A percentile compares a stretch with the other conserved stretches of the same genome.
Conservation (phyloP, 2,888 invertebrate genomes). For the Asteroscopus sphinx region DNA sequence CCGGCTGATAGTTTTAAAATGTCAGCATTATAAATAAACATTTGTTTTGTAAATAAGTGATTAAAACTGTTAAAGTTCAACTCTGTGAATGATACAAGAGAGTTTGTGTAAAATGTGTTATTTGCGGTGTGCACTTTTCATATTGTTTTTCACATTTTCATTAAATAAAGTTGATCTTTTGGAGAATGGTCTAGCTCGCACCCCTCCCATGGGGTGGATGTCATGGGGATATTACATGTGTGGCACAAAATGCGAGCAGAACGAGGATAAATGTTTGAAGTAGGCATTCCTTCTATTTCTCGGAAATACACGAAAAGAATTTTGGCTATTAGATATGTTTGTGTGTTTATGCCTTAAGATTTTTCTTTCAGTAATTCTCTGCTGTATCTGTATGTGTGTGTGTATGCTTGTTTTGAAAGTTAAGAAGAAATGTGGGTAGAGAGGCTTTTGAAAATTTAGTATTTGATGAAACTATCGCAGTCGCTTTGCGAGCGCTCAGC, state of each 20-base stretch:
- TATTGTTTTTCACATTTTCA: slow-evolving; percentile 54
- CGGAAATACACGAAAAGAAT: no score
- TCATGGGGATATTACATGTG: slow-evolving; percentile 93
- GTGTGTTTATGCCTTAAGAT: no score
- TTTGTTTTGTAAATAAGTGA: slow-evolving; percentile 8
- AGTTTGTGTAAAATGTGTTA: slow-evolving; percentile 37
- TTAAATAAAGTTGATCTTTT: slow-evolving; percentile 72
- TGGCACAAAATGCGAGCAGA: slow-evolving; percentile 88
- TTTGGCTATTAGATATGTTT: no score
- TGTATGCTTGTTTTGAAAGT: no score
- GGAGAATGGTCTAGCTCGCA: slow-evolving; percentile 91
- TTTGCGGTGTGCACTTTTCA: slow-evolving; percentile 25
- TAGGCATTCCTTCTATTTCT: slow-evolving; percentile 67
- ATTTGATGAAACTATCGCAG: no score
- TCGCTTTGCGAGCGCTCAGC: no score
- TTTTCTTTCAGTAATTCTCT: no score
- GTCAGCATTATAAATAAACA: background rate
- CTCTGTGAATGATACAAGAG: slow-evolving; percentile 1
- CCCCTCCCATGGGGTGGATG: slow-evolving; percentile 94
- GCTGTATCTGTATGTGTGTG: no score
- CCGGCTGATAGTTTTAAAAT: slow-evolving; percentile 41
- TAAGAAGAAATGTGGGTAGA: no score
- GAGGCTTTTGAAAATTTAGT: no score
- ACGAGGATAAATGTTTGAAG: slow-evolving; percentile 91
- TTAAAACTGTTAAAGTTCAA: slow-evolving; percentile 4